These are phyloP conservation scores for Serripes groenlandicus DNA, from an alignment of 2,888 invertebrate genomes.

Conservation along the genomic window DNA sequence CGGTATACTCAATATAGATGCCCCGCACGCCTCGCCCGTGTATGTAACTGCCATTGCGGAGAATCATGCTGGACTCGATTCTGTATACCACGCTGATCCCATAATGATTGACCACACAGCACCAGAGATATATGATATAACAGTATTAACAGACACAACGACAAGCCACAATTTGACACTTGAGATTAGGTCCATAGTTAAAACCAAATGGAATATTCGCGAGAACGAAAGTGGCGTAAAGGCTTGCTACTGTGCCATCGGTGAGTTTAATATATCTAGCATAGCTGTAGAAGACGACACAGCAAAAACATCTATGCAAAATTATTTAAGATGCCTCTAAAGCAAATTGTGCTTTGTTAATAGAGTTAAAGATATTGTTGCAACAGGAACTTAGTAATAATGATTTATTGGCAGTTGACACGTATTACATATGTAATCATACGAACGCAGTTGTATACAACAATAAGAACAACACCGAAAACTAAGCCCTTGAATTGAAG, in stretches of 20 bases:
- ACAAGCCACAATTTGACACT: neutral
- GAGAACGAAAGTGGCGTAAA: slow-evolving; percentile 47
- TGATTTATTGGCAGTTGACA: too few relatives aligned
- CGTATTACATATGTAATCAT: too few relatives aligned
- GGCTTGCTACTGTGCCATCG: slow-evolving; percentile 26
- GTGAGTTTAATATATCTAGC: slow-evolving; percentile 16
- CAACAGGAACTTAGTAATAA: too few relatives aligned
- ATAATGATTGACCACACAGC: slow-evolving; percentile 67
- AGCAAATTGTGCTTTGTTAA: too few relatives aligned
- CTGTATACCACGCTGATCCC: slow-evolving; percentile 53
- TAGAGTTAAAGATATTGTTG: too few relatives aligned
- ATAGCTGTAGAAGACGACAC: too few relatives aligned
- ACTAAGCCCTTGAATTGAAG: too few relatives aligned
- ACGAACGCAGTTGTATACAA: too few relatives aligned
- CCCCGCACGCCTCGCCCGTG: slow-evolving; percentile 59
- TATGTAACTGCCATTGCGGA: slow-evolving; percentile 58
- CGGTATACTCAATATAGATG: slow-evolving; percentile 26
- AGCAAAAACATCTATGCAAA: too few relatives aligned
- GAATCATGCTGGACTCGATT: slow-evolving; percentile 66
- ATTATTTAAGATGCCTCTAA: too few relatives aligned
- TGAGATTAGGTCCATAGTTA: neutral
- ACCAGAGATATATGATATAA: slow-evolving; percentile 29
- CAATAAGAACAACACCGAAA: too few relatives aligned
- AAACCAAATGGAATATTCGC: slow-evolving; percentile 20
- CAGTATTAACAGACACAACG: too few relatives aligned